These are phyloP conservation scores for Agapornis roseicollis DNA, from an alignment of 2,113 vertebrate species.

Conservation along the genomic window DNA sequence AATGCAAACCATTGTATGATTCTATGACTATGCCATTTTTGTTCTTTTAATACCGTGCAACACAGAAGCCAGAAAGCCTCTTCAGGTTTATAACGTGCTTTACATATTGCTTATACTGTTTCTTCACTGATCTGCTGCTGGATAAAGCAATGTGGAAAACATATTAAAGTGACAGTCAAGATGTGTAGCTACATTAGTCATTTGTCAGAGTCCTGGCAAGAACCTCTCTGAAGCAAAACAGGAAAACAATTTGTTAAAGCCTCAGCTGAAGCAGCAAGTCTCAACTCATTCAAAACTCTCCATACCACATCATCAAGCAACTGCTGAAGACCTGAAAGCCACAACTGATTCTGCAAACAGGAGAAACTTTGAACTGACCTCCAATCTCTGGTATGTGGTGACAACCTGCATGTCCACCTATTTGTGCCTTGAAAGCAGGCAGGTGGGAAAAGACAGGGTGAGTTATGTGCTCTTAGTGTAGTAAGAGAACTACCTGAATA, in stretches of 20 bases:
- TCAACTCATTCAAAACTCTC: background rate
- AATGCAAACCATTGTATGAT: background rate
- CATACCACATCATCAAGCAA: background rate
- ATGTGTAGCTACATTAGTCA: conserved; percentile 20
- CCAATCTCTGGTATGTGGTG: background rate
- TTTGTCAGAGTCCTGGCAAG: conserved; percentile 20
- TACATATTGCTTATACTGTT: background rate
- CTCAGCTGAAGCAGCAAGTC: conserved; percentile 3
- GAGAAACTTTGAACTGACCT: background rate
- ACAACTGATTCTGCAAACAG: background rate
- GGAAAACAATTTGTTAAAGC: conserved; percentile 31
- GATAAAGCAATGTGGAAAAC: background rate
- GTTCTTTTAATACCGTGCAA: background rate
- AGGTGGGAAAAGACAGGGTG: background rate
- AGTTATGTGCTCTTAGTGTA: background rate
- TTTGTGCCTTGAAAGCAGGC: background rate
- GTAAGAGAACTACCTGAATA: background rate
- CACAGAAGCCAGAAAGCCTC: background rate
- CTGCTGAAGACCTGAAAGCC: conserved; percentile 2
- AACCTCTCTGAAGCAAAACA: conserved; percentile 2
- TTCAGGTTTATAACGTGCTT: background rate
- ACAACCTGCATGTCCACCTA: background rate
- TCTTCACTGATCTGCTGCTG: background rate
- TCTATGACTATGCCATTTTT: background rate
- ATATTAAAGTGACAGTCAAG: conserved; percentile 12